These are phyloP conservation scores for Chunga burmeisteri DNA, from an alignment of 2,113 vertebrate genomes.

Conservation along the genomic window DNA sequence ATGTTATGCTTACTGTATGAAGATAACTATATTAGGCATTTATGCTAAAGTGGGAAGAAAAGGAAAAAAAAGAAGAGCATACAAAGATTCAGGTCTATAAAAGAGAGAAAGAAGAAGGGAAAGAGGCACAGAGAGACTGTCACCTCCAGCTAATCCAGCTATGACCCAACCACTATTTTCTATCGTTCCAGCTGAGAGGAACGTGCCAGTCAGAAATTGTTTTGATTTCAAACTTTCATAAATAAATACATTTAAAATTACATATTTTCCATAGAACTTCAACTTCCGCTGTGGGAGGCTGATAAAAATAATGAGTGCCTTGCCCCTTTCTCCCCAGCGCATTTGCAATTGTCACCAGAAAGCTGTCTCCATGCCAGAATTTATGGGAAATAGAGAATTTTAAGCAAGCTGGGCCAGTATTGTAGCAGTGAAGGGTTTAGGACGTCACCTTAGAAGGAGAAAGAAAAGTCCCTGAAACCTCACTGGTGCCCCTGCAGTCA, in stretches of 20 bases:
- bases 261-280: conserved; percentile 22
- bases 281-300: conserved; percentile 2
- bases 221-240: conserved; percentile 13
- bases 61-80: background rate
- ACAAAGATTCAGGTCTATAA: background rate
- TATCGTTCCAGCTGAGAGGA: background rate
- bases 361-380: background rate
- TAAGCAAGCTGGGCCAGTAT: background rate
- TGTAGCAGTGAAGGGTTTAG: background rate
- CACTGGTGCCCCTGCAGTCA: background rate
- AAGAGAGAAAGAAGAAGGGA: background rate
- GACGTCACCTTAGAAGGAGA: background rate
- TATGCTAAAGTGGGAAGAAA: background rate
- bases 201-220: background rate
- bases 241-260: conserved; percentile 5
- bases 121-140: background rate
- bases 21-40: background rate
- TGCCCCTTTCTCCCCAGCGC: background rate
- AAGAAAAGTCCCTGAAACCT: background rate
- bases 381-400: conserved; percentile 20
- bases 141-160: background rate
- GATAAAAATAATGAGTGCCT: conserved; percentile 52
- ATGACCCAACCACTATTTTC: background rate
- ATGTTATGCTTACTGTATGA: background rate
- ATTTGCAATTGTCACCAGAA: background rate